These are phyloP conservation scores for Drosophila orena DNA, from an alignment of 1,140 invertebrate species.

Conservation along the genomic window DNA sequence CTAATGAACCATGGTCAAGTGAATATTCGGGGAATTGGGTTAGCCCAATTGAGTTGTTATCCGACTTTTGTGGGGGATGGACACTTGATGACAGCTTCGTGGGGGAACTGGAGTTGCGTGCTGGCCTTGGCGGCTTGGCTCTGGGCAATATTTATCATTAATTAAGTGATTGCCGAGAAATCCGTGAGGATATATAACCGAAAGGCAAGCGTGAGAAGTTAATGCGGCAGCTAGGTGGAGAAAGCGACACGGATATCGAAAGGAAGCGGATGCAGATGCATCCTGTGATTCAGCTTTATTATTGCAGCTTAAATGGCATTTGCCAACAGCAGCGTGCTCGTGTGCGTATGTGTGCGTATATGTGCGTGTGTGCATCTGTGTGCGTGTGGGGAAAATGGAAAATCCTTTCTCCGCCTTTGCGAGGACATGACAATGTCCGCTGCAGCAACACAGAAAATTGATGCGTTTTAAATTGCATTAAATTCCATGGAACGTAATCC, in stretches of 20 bases:
- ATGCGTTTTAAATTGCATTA: slow-evolving; percentile 74
- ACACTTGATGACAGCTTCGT: slow-evolving; percentile 13
- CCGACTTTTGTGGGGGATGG: slow-evolving; percentile 9
- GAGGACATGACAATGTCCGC: slow-evolving; percentile 38
- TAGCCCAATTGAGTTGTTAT: slow-evolving; percentile 34
- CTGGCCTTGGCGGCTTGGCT: slow-evolving; percentile 7
- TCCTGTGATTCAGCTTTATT: slow-evolving; percentile 58
- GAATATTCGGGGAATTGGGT: slow-evolving; percentile 26
- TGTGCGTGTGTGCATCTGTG: neutral
- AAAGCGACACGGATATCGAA: slow-evolving; percentile 6
- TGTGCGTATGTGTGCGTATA: neutral
- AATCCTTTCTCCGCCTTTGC: slow-evolving; percentile 44
- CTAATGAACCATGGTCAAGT: slow-evolving; percentile 20
- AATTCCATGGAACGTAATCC: slow-evolving; percentile 63
- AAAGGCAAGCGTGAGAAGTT: slow-evolving; percentile 46
- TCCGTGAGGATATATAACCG: slow-evolving; percentile 17
- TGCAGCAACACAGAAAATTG: slow-evolving; percentile 54
- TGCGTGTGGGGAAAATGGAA: slow-evolving; percentile 23
- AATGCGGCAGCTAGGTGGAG: slow-evolving; percentile 28
- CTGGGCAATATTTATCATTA: slow-evolving; percentile 72
- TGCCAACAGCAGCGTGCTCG: slow-evolving; percentile 7
- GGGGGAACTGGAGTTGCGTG: slow-evolving; percentile 4
- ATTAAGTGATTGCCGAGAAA: slow-evolving; percentile 64
- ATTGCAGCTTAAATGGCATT: slow-evolving; percentile 65
- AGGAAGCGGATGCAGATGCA: slow-evolving; percentile 38